phyloP scores from a whole-genome alignment of 2,888 invertebrate genomes.

The Bellardia bayeri region DNA sequence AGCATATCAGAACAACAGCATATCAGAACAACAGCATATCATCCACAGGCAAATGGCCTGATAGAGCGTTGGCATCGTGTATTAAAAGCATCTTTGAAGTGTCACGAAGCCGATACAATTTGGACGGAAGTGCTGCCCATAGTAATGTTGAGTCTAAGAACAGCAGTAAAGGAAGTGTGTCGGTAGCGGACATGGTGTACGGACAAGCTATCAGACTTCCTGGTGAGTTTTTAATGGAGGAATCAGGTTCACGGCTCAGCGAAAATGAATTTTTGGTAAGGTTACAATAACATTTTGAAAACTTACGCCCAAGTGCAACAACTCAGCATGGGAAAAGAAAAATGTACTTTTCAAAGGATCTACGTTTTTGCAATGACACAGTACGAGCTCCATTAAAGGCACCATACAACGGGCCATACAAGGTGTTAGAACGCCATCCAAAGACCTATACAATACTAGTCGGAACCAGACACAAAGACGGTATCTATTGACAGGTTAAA shows the following conservation, averaged over 20 bases:
- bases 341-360: background rate
- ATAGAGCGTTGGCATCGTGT: too few species aligned
- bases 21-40: too few species aligned
- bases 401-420: conserved; percentile 5
- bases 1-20: too few species aligned
- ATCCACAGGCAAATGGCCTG: too few species aligned
- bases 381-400: conserved; percentile 16
- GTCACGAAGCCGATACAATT: too few species aligned
- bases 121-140: too few species aligned
- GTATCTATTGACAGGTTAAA: conserved; percentile 30
- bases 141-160: too few species aligned
- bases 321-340: background rate
- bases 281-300: conserved; percentile 9
- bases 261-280: conserved; percentile 14
- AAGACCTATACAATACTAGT: conserved; percentile 15
- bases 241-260: background rate
- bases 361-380: conserved; percentile 10
- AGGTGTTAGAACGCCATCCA: conserved; percentile 5
- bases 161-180: too few species aligned
- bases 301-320: background rate
- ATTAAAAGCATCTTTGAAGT: too few species aligned
- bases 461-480: background rate
- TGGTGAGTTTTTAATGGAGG: background rate
- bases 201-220: background rate
- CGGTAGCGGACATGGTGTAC: too few species aligned